Evolutionary conservation across 1,140 invertebrate species (phyloP), one percentile per base, ranked within the genome.

Genomic region (Ips nitidus): DNA sequence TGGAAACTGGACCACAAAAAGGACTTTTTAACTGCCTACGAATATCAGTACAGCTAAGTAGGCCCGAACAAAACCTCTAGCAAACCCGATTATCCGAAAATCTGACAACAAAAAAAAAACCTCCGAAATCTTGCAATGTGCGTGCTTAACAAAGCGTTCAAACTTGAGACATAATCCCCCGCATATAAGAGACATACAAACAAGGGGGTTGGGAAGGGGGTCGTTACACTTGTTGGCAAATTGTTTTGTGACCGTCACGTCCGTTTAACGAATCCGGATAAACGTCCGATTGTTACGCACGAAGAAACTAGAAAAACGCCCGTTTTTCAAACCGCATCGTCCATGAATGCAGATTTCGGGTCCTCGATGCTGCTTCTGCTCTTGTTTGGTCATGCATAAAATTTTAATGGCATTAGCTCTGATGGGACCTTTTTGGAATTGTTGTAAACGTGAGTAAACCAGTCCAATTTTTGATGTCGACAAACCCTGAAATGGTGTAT

Each of bases 251-350:
- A 66, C 53, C 64, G 57, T 66, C 64, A 66, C 64, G 64, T 62
- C 52, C 47, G 39, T 70, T 52, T 70, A 70, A 70, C 42, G 69
- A 50, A 64, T 70, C 60, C 62, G 52, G 50, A 58, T 58, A 65
- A 59, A 70, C 58, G 69, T 70, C 42, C 69, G 62, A 70, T 70
- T 70, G 62, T 70, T 65, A 70, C 69, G 69, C 61, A 64, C 69
- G 52, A 64, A 64, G 36, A 70, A 64, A 52, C 60, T 59, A 58
- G 53, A 58, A 65, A 64, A 41, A 62, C n/a, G 45, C 45, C 45
- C n/a, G n/a, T 5, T 47, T 47, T 47, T 47, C 4, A 47, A 47
- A n/a, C 45, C 4, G 45, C n/a, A n/a, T n/a, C 45, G 1, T 47
- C 45, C n/a, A 47, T 47, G 45, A 47, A 47, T 5, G 4, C 4